Percentiles rank a stretch among this genome's conserved stretches.
Evolutionary conservation across 2,888 invertebrate species (phyloP).

Genomic region (Seira musarum): DNA sequence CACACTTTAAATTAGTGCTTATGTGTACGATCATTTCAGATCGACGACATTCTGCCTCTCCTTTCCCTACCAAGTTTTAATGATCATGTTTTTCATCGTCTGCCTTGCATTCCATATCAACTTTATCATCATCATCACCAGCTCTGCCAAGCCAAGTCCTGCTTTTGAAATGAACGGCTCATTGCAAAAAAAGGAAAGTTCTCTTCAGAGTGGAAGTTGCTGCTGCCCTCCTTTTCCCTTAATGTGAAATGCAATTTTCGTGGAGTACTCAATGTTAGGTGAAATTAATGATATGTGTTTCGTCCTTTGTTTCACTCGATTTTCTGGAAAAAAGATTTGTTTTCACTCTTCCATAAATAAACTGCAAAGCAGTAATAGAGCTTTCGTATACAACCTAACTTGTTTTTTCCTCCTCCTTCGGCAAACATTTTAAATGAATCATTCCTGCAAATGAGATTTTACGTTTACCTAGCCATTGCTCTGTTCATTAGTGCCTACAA

Average conservation of each 20-base stretch:
- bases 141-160: background rate
- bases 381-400: background rate
- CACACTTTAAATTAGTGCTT: background rate
- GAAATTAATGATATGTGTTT: background rate
- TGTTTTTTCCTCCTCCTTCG: slow-evolving; percentile 31
- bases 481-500: background rate
- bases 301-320: background rate
- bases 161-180: no score
- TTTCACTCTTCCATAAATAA: background rate
- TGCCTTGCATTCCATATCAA: background rate
- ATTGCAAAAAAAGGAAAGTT: background rate
- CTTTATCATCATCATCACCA: background rate
- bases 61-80: background rate
- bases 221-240: background rate
- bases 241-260: background rate
- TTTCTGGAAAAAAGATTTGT: background rate
- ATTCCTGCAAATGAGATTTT: slow-evolving; percentile 55
- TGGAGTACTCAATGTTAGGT: background rate
- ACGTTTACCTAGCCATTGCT: background rate
- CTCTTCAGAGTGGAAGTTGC: background rate
- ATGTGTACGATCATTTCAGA: background rate
- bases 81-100: background rate
- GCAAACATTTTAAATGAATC: slow-evolving; percentile 49
- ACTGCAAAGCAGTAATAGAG: background rate
- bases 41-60: background rate